phyloP scores from a whole-genome alignment of 2,888 invertebrate genomes.

The Sussaba pulchella region DNA sequence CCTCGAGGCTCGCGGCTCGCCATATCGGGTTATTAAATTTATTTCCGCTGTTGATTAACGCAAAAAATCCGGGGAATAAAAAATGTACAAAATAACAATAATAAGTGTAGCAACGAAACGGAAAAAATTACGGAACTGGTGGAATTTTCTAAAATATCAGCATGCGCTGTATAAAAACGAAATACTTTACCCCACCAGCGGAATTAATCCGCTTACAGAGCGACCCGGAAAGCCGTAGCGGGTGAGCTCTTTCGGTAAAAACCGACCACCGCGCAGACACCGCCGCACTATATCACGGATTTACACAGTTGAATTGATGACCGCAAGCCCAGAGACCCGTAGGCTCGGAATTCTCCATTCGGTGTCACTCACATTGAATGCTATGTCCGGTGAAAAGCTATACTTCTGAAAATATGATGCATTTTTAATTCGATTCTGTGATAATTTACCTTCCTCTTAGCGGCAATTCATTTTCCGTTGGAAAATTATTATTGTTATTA shows the following conservation, averaged over 20 bases:
- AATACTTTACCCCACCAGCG: slow-evolving; percentile 61
- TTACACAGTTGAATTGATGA: slow-evolving; percentile 80
- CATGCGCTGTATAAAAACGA: slow-evolving; percentile 53
- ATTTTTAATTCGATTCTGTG: neutral
- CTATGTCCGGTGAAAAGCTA: neutral
- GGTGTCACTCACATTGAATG: slow-evolving; percentile 47
- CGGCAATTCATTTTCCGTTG: neutral
- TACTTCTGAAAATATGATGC: neutral
- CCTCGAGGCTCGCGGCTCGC: slow-evolving; percentile 33
- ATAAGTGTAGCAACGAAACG: slow-evolving; percentile 14
- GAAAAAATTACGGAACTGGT: slow-evolving; percentile 54
- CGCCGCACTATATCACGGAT: slow-evolving; percentile 76
- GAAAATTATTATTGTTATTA: neutral
- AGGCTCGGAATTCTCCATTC: slow-evolving; percentile 76
- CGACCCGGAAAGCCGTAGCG: slow-evolving; percentile 60
- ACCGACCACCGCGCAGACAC: slow-evolving; percentile 27
- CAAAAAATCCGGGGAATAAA: slow-evolving; percentile 29
- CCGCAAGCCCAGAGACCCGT: slow-evolving; percentile 68
- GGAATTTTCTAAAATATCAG: slow-evolving; percentile 75
- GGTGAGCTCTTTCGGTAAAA: slow-evolving; percentile 50
- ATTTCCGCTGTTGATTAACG: slow-evolving; percentile 75
- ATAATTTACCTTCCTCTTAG: neutral
- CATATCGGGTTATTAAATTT: slow-evolving; percentile 75
- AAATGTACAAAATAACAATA: slow-evolving; percentile 7
- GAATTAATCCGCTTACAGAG: slow-evolving; percentile 78